A percentile compares a stretch with the other conserved stretches of the same genome.
Evolutionary conservation across 2,888 invertebrate species (phyloP).

Genomic region (Exephanes ischioxanthus): DNA sequence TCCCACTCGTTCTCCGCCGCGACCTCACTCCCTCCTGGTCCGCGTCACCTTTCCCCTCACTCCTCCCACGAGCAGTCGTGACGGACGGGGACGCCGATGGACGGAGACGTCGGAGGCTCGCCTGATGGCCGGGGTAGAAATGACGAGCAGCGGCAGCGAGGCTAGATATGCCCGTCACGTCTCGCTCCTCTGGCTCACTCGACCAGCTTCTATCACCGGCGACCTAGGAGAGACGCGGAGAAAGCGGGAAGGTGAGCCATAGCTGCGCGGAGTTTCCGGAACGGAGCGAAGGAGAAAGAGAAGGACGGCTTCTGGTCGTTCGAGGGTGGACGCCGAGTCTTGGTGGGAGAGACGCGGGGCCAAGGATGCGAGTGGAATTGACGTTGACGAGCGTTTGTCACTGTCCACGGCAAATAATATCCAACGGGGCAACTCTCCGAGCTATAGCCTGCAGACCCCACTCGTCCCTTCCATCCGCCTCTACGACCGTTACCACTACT

Average conservation of each 20-base stretch:
- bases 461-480: constrained; percentile 42
- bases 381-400: constrained; percentile 84
- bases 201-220: constrained; percentile 39
- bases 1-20: constrained; percentile 47
- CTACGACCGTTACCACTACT: constrained; percentile 43
- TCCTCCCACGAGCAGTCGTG: constrained; percentile 45
- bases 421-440: constrained; percentile 77
- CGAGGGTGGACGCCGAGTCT: constrained; percentile 34
- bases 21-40: constrained; percentile 39
- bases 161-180: constrained; percentile 84
- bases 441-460: constrained; percentile 65
- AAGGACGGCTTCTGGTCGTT: constrained; percentile 39
- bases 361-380: constrained; percentile 80
- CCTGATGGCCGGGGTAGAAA: constrained; percentile 78
- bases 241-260: constrained; percentile 67
- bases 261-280: constrained; percentile 53
- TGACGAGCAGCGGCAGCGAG: constrained; percentile 80
- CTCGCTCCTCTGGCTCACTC: constrained; percentile 75
- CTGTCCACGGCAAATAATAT: constrained; percentile 84
- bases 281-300: constrained; percentile 53
- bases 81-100: constrained; percentile 48
- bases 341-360: constrained; percentile 62
- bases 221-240: constrained; percentile 62
- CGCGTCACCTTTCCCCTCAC: constrained; percentile 26
- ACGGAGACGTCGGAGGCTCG: constrained; percentile 52